Evolutionary conservation across 2,888 invertebrate species (phyloP), one percentile per base, ranked within the genome.

Genomic region (Heliconius aoede): DNA sequence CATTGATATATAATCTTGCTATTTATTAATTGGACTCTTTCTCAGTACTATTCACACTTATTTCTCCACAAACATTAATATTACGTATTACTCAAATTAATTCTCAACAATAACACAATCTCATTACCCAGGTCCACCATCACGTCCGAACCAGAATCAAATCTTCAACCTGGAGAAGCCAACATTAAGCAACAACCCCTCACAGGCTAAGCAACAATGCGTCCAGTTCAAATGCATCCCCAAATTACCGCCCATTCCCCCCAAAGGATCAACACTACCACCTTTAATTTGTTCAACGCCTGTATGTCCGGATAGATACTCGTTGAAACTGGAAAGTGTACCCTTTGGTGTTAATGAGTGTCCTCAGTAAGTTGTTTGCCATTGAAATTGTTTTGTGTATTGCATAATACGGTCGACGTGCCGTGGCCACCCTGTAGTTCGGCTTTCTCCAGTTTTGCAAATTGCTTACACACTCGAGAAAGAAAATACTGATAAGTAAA

Each of bases 291-390:
- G 95, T 83, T 92, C 95, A 0, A 86, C 93, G 11, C 91, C 94
- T 3, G 81, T 84, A 15, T 97, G 97, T 82, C 97, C 96, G 0
- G 88, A 93, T 0, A 95, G 94, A 1, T 96, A 96, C 85, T 89
- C 93, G 11, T 88, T 96, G 1, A 93, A 92, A 72, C 83, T 95
- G 78, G 95, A 96, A 55, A 82, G 82, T 0, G 86, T 83, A 21
- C 82, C 86, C 0, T 72, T 80, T 0, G 86, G 80, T 32, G 75
- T 79, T n/a, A 85, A 91, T n/a, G 90, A 91, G 65, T 96, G 96
- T 77, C 94, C 94, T 1, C 91, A 91, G 95, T 95, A 81, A 93
- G 91, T 88, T 72, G 28, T 28, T 13, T 36, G 36, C 0, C 36
- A 13, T 62, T 26, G 24, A 26, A 58, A 55, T 55, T n/a, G 55